phyloP scores from a whole-genome alignment of 1,140 invertebrate species.

The Cataglyphis hispanica region DNA sequence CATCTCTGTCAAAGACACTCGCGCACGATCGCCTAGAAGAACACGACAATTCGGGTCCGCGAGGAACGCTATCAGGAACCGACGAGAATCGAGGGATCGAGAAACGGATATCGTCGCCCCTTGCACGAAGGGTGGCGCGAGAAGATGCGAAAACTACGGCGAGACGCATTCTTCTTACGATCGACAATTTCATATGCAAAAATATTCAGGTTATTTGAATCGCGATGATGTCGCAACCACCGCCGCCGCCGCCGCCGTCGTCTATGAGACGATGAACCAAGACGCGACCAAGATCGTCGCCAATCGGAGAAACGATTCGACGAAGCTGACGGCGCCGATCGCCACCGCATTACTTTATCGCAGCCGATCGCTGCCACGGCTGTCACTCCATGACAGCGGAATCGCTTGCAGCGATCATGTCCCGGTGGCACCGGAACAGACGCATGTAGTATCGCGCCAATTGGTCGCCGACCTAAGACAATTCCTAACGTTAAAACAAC shows the following conservation, averaged over 20 bases:
- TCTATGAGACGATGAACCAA: neutral
- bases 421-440: constrained; percentile 72
- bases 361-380: constrained; percentile 80
- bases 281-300: neutral
- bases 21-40: constrained; percentile 8
- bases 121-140: neutral
- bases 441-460: constrained; percentile 73
- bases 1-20: constrained; percentile 30
- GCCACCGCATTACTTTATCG: constrained; percentile 72
- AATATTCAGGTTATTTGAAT: constrained; percentile 33
- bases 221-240: neutral
- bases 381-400: constrained; percentile 81
- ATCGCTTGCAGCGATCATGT: constrained; percentile 79
- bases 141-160: constrained; percentile 63
- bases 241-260: neutral
- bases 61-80: constrained; percentile 56
- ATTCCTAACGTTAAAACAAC: constrained; percentile 89
- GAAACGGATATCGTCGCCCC: constrained; percentile 4
- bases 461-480: constrained; percentile 87
- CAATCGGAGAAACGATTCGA: constrained; percentile 12
- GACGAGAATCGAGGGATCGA: neutral
- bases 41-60: constrained; percentile 36
- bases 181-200: constrained; percentile 28
- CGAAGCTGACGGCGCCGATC: constrained; percentile 57
- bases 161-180: constrained; percentile 36